A percentile compares a stretch with the other conserved stretches of the same genome.
Evolutionary conservation across 2,888 invertebrate species (phyloP).

Genomic region (Pristionchus exspectatus): DNA sequence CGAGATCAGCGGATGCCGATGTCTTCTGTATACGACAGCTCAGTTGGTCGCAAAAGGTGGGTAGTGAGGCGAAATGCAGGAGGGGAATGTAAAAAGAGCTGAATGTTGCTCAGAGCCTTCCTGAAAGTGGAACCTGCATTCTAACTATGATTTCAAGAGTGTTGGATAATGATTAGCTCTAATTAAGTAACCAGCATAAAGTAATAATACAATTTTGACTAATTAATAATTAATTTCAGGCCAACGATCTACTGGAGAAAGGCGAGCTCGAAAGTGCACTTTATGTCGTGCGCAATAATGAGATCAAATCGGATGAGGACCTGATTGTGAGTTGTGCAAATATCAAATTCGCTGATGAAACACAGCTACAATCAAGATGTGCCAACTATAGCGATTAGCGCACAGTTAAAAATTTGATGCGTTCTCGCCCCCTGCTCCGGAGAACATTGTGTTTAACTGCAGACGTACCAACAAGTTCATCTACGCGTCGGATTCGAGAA

Average conservation of each 20-base stretch:
- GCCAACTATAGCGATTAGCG: too few species aligned
- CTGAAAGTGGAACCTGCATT: too few species aligned
- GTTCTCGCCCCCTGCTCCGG: too few species aligned
- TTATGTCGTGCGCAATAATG: conserved; percentile 30
- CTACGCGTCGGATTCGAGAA: background rate
- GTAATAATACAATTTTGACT: background rate
- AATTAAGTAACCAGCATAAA: too few species aligned
- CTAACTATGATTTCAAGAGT: too few species aligned
- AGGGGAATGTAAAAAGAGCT: too few species aligned
- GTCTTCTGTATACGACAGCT: conserved; percentile 22
- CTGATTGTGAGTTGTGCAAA: background rate
- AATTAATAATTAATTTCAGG: background rate
- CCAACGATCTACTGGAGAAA: conserved; percentile 7
- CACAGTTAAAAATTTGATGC: too few species aligned
- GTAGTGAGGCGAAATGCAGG: background rate
- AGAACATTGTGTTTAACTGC: background rate
- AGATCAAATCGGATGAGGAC: conserved; percentile 2
- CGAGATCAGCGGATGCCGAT: conserved; percentile 16
- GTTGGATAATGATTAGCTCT: too few species aligned
- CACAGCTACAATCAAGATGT: background rate
- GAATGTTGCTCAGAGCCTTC: too few species aligned
- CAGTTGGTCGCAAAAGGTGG: conserved; percentile 31
- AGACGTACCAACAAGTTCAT: conserved; percentile 20
- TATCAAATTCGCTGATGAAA: background rate
- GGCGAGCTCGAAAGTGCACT: conserved; percentile 33